A percentile compares a stretch with the other conserved stretches of the same genome.
Evolutionary conservation across 2,888 invertebrate species (phyloP).

Genomic region (Hydroisotoma schaefferi): DNA sequence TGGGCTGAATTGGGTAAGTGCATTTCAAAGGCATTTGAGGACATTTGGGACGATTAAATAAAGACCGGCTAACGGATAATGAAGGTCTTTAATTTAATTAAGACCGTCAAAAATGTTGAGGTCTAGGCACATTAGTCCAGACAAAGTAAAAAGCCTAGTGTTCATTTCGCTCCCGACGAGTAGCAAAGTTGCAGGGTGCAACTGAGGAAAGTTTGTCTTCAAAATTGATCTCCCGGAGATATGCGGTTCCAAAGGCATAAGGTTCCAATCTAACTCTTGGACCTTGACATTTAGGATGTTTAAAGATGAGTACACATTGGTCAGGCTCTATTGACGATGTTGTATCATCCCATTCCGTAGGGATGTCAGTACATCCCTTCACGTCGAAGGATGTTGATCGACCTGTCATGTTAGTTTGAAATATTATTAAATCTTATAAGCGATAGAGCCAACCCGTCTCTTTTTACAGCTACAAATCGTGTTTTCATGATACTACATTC

Average conservation of each 20-base stretch:
- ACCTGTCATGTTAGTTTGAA: conserved; percentile 4
- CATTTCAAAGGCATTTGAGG: too few relatives aligned
- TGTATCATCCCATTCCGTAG: conserved; percentile 33
- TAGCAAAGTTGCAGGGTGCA: conserved; percentile 26
- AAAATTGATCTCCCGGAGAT: conserved; percentile 34
- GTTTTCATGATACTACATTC: too few relatives aligned
- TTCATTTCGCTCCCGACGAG: not conserved
- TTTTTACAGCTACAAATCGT: too few relatives aligned
- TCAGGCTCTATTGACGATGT: conserved; percentile 21
- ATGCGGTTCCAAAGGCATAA: conserved; percentile 29
- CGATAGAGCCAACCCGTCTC: too few relatives aligned
- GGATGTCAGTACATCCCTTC: conserved; percentile 25
- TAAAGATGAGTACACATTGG: conserved; percentile 33
- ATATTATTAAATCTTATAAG: too few relatives aligned
- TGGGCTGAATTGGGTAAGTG: too few relatives aligned
- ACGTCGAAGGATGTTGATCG: conserved; percentile 26
- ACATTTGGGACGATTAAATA: too few relatives aligned
- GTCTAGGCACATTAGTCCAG: too few relatives aligned
- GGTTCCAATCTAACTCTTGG: conserved; percentile 37
- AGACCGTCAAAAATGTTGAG: too few relatives aligned
- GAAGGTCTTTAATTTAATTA: too few relatives aligned
- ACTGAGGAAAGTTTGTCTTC: conserved; percentile 37
- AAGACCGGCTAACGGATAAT: too few relatives aligned
- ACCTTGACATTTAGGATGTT: conserved; percentile 35
- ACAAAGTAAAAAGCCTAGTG: too few relatives aligned